These are phyloP conservation scores for Venusia cambrica DNA, from an alignment of 2,888 invertebrate genomes.

Conservation along the genomic window DNA sequence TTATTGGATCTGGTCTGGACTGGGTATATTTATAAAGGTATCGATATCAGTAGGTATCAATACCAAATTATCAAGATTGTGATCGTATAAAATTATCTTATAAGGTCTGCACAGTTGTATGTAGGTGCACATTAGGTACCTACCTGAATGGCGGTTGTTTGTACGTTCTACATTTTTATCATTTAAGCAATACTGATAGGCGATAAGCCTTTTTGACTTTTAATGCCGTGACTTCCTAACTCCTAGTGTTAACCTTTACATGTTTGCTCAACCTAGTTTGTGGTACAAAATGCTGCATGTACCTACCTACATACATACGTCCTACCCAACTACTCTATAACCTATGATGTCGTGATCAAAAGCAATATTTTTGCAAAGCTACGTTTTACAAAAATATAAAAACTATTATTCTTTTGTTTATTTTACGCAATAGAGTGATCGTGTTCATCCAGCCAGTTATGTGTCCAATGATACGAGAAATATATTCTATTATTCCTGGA, in stretches of 20 bases:
- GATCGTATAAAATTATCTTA: constrained; percentile 28
- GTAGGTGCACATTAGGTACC: constrained; percentile 22
- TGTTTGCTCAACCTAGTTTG: constrained; percentile 24
- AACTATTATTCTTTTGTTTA: constrained; percentile 1
- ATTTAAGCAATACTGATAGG: too few relatives aligned
- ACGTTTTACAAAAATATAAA: constrained; percentile 3
- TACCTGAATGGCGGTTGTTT: constrained; percentile 27
- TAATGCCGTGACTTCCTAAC: constrained; percentile 12
- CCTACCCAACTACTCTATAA: too few relatives aligned
- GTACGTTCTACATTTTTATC: constrained; percentile 29
- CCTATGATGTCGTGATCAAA: constrained; percentile 14
- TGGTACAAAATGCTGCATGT: constrained; percentile 22
- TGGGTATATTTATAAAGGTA: too few relatives aligned
- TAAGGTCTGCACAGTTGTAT: constrained; percentile 35
- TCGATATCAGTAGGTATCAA: constrained; percentile 17
- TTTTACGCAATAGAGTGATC: background rate
- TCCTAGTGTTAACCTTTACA: constrained; percentile 18
- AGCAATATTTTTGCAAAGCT: constrained; percentile 14
- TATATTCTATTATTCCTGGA: too few relatives aligned
- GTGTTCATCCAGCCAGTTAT: too few relatives aligned
- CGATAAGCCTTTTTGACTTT: constrained; percentile 23
- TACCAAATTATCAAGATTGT: constrained; percentile 20
- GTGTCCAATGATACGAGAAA: too few relatives aligned
- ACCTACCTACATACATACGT: too few relatives aligned
- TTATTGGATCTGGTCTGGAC: constrained; percentile 32